Percentiles rank a stretch among this genome's conserved stretches.
Evolutionary conservation across 2,113 vertebrate genomes (phyloP).

Genomic region (Sander vitreus): DNA sequence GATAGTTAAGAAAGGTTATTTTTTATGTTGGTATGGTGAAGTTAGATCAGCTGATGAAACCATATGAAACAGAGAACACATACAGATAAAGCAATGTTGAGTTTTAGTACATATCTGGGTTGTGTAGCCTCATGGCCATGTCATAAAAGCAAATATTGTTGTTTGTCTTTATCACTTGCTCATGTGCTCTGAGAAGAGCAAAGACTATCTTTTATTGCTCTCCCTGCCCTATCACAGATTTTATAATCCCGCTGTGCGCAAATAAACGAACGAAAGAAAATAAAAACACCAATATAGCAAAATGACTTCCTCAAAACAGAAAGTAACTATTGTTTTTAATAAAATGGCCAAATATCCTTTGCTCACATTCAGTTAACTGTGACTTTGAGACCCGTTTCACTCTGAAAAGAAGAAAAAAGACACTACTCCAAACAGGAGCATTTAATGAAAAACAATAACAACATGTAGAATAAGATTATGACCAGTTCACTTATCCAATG

Average conservation of each 20-base stretch:
- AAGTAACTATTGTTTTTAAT: neutral
- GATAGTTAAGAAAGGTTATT: neutral
- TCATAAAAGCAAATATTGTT: constrained; percentile 55
- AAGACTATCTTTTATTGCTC: constrained; percentile 35
- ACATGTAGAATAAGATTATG: neutral
- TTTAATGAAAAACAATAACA: neutral
- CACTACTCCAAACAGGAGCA: neutral
- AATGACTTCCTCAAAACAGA: neutral
- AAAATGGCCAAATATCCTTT: constrained; percentile 6
- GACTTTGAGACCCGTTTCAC: constrained; percentile 15
- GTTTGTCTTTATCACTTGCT: constrained; percentile 46
- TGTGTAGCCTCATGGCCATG: neutral
- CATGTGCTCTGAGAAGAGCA: constrained; percentile 27
- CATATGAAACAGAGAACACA: constrained; percentile 1
- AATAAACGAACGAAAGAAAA: constrained; percentile 23
- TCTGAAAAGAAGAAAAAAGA: neutral
- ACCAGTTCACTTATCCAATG: no score
- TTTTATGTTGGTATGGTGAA: neutral
- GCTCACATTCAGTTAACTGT: constrained; percentile 11
- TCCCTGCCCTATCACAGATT: neutral
- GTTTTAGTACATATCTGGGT: constrained; percentile 3
- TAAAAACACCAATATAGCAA: constrained; percentile 16
- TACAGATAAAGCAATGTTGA: constrained; percentile 8
- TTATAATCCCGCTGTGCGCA: constrained; percentile 12
- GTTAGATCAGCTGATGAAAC: neutral